Percentiles rank a stretch among this genome's conserved stretches.
Conservation (phyloP, 2,888 invertebrate genomes). For the Epinotia brunnichana region DNA sequence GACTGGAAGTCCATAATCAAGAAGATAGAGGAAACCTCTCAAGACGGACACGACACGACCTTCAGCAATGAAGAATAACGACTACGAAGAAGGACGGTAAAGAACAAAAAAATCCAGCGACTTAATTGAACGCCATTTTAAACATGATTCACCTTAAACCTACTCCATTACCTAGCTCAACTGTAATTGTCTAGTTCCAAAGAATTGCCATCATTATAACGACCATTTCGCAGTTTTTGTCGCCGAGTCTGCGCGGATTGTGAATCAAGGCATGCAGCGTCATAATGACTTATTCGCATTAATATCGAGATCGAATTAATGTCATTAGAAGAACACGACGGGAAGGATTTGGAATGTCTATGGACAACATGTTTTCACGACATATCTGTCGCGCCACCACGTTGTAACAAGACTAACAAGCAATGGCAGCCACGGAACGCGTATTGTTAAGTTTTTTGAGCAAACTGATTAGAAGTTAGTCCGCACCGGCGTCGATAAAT, state of each 20-base stretch:
- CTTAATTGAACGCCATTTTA: constrained; percentile 45
- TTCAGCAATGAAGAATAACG: too few relatives aligned
- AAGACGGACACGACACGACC: too few relatives aligned
- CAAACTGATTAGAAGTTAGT: constrained; percentile 39
- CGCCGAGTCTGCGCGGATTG: neutral
- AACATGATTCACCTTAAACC: constrained; percentile 42
- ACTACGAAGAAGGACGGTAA: too few relatives aligned
- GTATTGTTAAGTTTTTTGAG: constrained; percentile 34
- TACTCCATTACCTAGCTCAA: neutral
- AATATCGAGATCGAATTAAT: constrained; percentile 38
- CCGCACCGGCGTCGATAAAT: constrained; percentile 30
- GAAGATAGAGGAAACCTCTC: too few relatives aligned
- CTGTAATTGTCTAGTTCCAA: neutral
- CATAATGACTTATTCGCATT: constrained; percentile 42
- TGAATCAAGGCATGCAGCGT: constrained; percentile 31
- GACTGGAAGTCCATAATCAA: too few relatives aligned
- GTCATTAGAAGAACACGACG: constrained; percentile 35
- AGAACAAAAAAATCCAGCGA: neutral
- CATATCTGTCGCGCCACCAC: constrained; percentile 26
- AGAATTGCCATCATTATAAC: constrained; percentile 13
- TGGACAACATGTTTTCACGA: constrained; percentile 22
- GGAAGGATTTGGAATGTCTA: constrained; percentile 22
- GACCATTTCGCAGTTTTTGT: constrained; percentile 21
- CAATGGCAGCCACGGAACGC: constrained; percentile 31
- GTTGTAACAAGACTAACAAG: constrained; percentile 27